Evolutionary conservation across 2,113 vertebrate species (phyloP).

Genomic region (Neomonachus schauinslandi): DNA sequence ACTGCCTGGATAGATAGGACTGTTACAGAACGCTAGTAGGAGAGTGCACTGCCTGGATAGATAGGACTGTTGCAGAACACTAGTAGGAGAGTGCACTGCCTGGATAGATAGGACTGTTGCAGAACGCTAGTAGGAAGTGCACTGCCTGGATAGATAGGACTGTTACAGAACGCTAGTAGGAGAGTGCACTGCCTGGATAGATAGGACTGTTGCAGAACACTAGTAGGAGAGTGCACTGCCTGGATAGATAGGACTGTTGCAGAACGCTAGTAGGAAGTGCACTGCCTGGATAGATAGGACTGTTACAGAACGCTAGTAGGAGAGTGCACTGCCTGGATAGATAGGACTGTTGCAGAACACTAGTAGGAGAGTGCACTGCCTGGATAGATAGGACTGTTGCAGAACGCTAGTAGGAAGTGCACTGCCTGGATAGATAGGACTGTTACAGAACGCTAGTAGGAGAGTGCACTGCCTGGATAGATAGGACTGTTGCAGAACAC

Average conservation of each 20-base stretch:
- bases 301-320: background rate
- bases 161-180: background rate
- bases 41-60: rapidly evolving
- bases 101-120: no score
- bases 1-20: no score
- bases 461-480: no score
- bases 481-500: background rate
- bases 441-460: no score
- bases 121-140: background rate
- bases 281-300: no score
- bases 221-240: no score
- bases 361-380: rapidly evolving
- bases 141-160: no score
- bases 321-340: rapidly evolving
- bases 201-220: background rate
- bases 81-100: rapidly evolving
- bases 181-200: rapidly evolving
- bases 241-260: no score
- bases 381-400: no score
- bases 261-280: no score
- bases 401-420: background rate
- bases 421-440: no score
- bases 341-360: background rate
- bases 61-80: background rate
- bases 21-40: background rate